Percentiles rank a stretch among this genome's conserved stretches.
These are phyloP conservation scores for Loxodonta africana DNA, from an alignment of 2,113 vertebrate genomes.

Conservation along the genomic window DNA sequence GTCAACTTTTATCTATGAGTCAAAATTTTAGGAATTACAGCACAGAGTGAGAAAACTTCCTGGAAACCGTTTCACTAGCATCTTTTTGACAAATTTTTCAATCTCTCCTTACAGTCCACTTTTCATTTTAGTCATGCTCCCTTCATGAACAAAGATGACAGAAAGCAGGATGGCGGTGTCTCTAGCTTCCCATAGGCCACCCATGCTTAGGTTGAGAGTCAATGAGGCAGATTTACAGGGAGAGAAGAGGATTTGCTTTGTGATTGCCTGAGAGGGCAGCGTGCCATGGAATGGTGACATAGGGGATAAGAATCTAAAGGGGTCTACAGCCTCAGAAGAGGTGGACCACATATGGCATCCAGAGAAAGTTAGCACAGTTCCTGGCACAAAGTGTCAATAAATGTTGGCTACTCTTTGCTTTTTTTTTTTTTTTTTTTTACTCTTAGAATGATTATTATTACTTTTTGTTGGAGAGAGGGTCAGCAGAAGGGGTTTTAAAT, in stretches of 20 bases:
- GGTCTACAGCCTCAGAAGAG: neutral
- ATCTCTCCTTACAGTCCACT: slow-evolving; percentile 32
- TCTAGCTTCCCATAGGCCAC: neutral
- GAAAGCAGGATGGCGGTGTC: neutral
- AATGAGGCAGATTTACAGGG: neutral
- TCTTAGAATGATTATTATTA: neutral
- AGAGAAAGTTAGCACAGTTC: neutral
- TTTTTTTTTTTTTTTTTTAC: too few species aligned
- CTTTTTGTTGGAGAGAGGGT: neutral
- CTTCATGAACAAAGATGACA: neutral
- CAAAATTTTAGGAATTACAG: slow-evolving; percentile 82
- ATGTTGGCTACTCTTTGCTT: neutral
- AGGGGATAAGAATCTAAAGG: neutral
- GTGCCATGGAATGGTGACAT: neutral
- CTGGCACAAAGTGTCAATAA: neutral
- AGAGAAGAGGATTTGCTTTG: neutral
- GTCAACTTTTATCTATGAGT: slow-evolving; percentile 74
- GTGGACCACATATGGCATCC: accelerated
- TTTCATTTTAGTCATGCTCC: slow-evolving; percentile 69
- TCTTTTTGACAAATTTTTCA: slow-evolving; percentile 77
- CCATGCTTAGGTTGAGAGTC: neutral
- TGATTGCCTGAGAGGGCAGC: neutral
- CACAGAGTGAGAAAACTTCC: slow-evolving; percentile 56
- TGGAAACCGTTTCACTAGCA: slow-evolving; percentile 64
- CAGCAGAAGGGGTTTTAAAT: neutral